These are phyloP conservation scores for Trichonephila clavipes DNA, from an alignment of 1,140 invertebrate genomes.

Conservation along the genomic window DNA sequence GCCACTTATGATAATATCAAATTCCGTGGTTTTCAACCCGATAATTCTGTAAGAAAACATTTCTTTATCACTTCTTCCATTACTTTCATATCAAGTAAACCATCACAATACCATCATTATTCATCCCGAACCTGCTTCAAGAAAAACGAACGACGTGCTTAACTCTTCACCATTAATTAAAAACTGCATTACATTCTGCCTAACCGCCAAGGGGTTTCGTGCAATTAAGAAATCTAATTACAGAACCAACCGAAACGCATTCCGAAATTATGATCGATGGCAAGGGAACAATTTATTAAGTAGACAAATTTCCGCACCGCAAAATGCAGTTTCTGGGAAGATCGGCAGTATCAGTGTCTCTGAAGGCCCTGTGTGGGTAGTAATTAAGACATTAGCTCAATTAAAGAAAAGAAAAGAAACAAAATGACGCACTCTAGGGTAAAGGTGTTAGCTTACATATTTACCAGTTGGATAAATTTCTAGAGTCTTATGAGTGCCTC, in stretches of 20 bases:
- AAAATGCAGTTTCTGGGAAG: conserved; percentile 20
- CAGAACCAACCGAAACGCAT: background rate
- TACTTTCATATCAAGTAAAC: too few species aligned
- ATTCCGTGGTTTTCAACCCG: too few species aligned
- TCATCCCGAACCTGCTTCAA: background rate
- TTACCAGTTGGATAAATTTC: background rate
- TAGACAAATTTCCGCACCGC: conserved; percentile 12
- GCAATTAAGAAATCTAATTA: conserved; percentile 24
- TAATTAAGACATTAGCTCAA: conserved; percentile 2
- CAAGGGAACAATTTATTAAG: background rate
- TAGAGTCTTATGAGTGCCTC: conserved; percentile 24
- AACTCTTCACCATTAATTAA: background rate
- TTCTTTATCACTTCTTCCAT: too few species aligned
- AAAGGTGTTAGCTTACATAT: conserved; percentile 20
- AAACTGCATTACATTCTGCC: background rate
- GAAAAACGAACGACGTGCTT: background rate
- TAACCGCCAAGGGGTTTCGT: background rate
- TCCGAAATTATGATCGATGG: conserved; percentile 22
- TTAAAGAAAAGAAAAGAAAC: background rate
- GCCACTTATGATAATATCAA: too few species aligned
- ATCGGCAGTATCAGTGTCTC: background rate
- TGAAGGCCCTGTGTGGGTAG: conserved; percentile 16
- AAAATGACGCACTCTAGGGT: background rate
- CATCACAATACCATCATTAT: background rate
- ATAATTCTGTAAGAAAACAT: too few species aligned